Percentiles rank a stretch among this genome's conserved stretches.
phyloP scores from a whole-genome alignment of 2,888 invertebrate genomes.

The Boloria selene region DNA sequence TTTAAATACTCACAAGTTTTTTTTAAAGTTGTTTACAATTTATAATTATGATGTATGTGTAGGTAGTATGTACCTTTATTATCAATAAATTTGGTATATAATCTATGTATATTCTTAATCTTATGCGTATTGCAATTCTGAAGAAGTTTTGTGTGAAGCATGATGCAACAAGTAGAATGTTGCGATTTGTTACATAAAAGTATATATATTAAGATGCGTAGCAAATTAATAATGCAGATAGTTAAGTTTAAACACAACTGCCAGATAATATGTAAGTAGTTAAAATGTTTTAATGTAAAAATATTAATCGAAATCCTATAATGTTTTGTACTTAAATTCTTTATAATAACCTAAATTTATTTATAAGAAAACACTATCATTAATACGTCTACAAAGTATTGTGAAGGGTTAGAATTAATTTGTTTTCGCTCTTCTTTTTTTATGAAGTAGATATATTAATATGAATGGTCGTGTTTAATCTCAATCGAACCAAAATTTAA shows the following conservation, averaged over 20 bases:
- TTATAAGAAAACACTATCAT: slow-evolving; percentile 45
- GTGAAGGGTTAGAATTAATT: slow-evolving; percentile 39
- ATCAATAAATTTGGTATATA: slow-evolving; percentile 55
- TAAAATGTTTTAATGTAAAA: slow-evolving; percentile 74
- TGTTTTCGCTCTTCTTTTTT: slow-evolving; percentile 30
- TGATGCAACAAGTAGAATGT: slow-evolving; percentile 60
- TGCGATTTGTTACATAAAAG: slow-evolving; percentile 69
- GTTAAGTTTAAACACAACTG: slow-evolving; percentile 74
- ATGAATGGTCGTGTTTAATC: slow-evolving; percentile 41
- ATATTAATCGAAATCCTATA: slow-evolving; percentile 60
- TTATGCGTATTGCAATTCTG: slow-evolving; percentile 45
- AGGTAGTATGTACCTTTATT: slow-evolving; percentile 53
- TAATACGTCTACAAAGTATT: slow-evolving; percentile 32
- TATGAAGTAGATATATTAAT: slow-evolving; percentile 36
- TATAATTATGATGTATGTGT: slow-evolving; percentile 46
- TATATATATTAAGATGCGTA: slow-evolving; percentile 66
- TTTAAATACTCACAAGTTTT: slow-evolving; percentile 28
- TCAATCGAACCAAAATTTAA: slow-evolving; percentile 60
- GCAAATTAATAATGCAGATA: slow-evolving; percentile 61
- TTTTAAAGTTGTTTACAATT: slow-evolving; percentile 36
- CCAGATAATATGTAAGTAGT: slow-evolving; percentile 74
- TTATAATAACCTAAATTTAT: slow-evolving; percentile 53
- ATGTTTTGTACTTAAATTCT: slow-evolving; percentile 71
- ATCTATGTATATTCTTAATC: slow-evolving; percentile 49
- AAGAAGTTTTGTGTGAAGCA: slow-evolving; percentile 56